phyloP scores from a whole-genome alignment of 2,797 vertebrate species.

The Champsocephalus gunnari region DNA sequence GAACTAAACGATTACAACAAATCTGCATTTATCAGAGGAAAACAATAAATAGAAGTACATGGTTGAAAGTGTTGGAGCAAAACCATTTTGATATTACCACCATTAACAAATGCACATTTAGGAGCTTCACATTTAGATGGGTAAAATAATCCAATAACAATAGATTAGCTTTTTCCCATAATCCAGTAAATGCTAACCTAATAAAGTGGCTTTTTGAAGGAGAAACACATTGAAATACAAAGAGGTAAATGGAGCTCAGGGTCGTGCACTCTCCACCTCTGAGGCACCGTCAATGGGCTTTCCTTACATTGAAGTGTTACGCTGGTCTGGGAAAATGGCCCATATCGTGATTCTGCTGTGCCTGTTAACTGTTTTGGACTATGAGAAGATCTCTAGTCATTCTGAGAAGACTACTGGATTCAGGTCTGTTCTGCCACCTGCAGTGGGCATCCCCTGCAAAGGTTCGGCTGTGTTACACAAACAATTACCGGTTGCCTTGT shows the following conservation, averaged over 20 bases:
- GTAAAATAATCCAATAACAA: slow-evolving; percentile 7
- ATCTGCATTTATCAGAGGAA: background rate
- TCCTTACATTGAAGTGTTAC: slow-evolving; percentile 23
- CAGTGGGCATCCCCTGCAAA: no score
- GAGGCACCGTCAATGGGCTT: slow-evolving; percentile 4
- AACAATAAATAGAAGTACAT: background rate
- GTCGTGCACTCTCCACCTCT: slow-evolving; percentile 15
- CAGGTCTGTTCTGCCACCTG: no score
- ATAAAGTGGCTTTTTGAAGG: background rate
- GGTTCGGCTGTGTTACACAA: no score
- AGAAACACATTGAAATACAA: slow-evolving; percentile 17
- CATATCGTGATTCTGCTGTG: no score
- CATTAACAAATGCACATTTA: background rate
- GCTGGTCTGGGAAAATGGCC: no score
- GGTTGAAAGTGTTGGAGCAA: background rate
- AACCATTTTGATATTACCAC: background rate
- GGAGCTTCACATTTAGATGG: background rate
- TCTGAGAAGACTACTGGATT: no score
- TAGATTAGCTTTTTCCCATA: background rate
- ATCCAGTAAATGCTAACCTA: background rate
- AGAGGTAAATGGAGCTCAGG: background rate
- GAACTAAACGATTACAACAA: no score
- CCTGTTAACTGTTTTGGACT: no score
- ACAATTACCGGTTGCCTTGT: no score
- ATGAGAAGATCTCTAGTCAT: no score